Evolutionary conservation across 2,888 invertebrate species (phyloP).

Genomic region (Achlya flavicornis): DNA sequence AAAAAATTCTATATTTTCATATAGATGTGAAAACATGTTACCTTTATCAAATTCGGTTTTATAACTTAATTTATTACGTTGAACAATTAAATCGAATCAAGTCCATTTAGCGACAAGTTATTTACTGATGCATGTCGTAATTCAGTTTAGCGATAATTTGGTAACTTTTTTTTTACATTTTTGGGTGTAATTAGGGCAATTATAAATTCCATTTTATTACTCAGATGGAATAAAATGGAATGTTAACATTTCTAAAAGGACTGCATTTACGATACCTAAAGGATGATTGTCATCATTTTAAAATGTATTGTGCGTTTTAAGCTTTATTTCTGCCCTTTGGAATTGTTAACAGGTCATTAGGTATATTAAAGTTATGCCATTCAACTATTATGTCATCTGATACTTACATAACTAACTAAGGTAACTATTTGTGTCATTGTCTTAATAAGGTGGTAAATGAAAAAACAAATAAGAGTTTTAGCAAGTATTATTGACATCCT

Average conservation of each 20-base stretch:
- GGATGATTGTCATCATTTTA: too few species aligned
- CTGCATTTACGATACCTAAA: too few species aligned
- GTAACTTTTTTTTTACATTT: neutral
- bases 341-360: too few species aligned
- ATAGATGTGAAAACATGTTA: constrained; percentile 15
- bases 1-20: neutral
- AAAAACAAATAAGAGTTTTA: constrained; percentile 36
- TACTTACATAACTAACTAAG: too few species aligned
- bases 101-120: constrained; percentile 44
- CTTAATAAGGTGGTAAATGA: neutral
- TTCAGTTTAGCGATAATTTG: neutral
- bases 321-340: too few species aligned
- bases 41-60: constrained; percentile 56
- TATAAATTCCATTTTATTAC: too few species aligned
- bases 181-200: too few species aligned
- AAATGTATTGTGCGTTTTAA: too few species aligned
- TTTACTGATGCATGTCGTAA: constrained; percentile 37
- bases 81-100: constrained; percentile 60
- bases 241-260: too few species aligned
- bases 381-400: too few species aligned
- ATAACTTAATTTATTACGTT: constrained; percentile 58
- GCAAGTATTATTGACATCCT: constrained; percentile 41
- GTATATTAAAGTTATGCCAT: too few species aligned
- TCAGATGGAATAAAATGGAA: too few species aligned
- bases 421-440: neutral